Conservation (phyloP, 1,140 invertebrate genomes). For the Coenobita brevimanus region DNA sequence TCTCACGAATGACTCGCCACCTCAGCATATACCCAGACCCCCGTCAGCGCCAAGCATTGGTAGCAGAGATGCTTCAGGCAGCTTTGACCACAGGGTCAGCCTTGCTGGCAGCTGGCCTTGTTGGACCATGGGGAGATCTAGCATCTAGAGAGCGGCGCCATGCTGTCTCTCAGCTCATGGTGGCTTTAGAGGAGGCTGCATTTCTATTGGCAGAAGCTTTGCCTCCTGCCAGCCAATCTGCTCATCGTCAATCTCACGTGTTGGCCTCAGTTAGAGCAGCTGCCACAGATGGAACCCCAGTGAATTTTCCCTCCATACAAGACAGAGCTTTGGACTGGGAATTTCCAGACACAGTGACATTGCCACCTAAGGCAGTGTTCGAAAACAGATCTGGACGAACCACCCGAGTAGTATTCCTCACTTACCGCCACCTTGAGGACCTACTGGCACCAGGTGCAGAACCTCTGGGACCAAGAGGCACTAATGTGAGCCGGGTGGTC, state of each 20-base stretch:
- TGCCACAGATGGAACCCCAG: slow-evolving; percentile 70
- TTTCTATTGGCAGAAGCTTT: slow-evolving; percentile 91
- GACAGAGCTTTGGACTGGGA: slow-evolving; percentile 83
- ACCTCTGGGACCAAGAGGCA: slow-evolving; percentile 12
- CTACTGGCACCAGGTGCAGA: slow-evolving; percentile 70
- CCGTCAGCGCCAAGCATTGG: slow-evolving; percentile 85
- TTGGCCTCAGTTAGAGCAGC: slow-evolving; percentile 59
- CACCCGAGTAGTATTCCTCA: slow-evolving; percentile 78
- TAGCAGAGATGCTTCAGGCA: slow-evolving; percentile 87
- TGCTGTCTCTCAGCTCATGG: slow-evolving; percentile 87
- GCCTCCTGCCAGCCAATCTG: slow-evolving; percentile 77
- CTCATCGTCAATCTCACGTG: slow-evolving; percentile 60
- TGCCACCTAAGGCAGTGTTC: slow-evolving; percentile 84
- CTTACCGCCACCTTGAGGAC: slow-evolving; percentile 74
- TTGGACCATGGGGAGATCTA: slow-evolving; percentile 91
- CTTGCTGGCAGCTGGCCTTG: slow-evolving; percentile 88
- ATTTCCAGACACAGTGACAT: slow-evolving; percentile 81
- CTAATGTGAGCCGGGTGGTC: slow-evolving; percentile 72
- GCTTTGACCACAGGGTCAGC: slow-evolving; percentile 93
- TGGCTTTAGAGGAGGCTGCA: slow-evolving; percentile 92
- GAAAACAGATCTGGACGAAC: slow-evolving; percentile 88
- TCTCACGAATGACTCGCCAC: slow-evolving; percentile 82
- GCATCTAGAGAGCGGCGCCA: slow-evolving; percentile 77
- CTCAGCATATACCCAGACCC: slow-evolving; percentile 82
- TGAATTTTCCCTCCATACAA: slow-evolving; percentile 82